phyloP scores from a whole-genome alignment of 2,888 invertebrate genomes.

The Oscheius onirici region DNA sequence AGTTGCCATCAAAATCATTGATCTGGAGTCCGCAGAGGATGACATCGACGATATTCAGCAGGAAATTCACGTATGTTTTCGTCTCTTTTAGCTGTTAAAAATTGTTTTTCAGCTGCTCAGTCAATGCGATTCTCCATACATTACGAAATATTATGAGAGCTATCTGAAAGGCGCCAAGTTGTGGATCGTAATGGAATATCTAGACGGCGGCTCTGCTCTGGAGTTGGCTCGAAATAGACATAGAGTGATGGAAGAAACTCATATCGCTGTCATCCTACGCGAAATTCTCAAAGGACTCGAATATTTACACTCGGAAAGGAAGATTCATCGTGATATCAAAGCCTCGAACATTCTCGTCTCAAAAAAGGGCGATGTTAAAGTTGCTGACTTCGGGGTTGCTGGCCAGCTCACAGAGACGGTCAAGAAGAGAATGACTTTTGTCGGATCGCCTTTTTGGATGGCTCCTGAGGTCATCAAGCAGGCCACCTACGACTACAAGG shows the following conservation, averaged over 20 bases:
- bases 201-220: constrained; percentile 97
- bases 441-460: constrained; percentile 91
- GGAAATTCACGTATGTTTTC: constrained; percentile 76
- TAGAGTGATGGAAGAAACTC: constrained; percentile 92
- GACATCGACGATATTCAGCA: constrained; percentile 99
- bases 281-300: constrained; percentile 77
- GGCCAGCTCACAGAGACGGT: constrained; percentile 87
- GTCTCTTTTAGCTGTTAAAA: not conserved
- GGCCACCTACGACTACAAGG: constrained; percentile 80
- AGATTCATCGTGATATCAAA: constrained; percentile 98
- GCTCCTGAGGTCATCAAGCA: constrained; percentile 95
- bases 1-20: constrained; percentile 98
- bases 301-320: constrained; percentile 96
- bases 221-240: constrained; percentile 92
- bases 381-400: constrained; percentile 94
- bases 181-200: constrained; percentile 99
- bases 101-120: constrained; percentile 81
- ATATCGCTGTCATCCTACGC: constrained; percentile 92
- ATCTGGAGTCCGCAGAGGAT: constrained; percentile 99
- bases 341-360: constrained; percentile 97
- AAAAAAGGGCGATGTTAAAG: constrained; percentile 96
- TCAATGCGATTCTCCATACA: constrained; percentile 97
- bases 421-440: constrained; percentile 90
- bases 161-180: constrained; percentile 98
- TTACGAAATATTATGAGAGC: constrained; percentile 98